A percentile compares a stretch with the other conserved stretches of the same genome.
phyloP scores from a whole-genome alignment of 2,888 invertebrate genomes.

The Heliconius ismenius region DNA sequence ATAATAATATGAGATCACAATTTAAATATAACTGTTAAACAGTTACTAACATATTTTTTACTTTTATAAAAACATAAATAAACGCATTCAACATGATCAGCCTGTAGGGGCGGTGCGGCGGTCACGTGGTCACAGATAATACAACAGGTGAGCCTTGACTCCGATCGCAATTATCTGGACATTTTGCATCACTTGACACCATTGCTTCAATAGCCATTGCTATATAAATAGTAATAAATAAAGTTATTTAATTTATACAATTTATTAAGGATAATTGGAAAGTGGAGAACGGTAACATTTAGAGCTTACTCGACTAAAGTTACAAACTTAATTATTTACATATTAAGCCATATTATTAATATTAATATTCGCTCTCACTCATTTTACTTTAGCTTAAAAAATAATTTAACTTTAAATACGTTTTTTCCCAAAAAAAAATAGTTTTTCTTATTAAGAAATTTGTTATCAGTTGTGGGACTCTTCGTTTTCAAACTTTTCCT shows the following conservation, averaged over 20 bases:
- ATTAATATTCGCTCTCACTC: too few species aligned
- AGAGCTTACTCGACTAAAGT: too few species aligned
- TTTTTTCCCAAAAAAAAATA: too few species aligned
- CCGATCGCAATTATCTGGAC: slow-evolving; percentile 76
- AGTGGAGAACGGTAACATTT: background rate
- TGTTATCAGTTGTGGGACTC: too few species aligned
- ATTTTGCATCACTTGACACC: slow-evolving; percentile 73
- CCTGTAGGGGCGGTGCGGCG: slow-evolving; percentile 4
- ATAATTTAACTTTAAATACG: too few species aligned
- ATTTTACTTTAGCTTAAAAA: too few species aligned
- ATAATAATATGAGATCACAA: too few species aligned
- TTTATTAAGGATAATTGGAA: background rate
- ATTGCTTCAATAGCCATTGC: slow-evolving; percentile 56
- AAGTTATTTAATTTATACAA: background rate
- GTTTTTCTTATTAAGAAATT: too few species aligned
- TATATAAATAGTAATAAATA: slow-evolving; percentile 8
- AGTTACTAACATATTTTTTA: too few species aligned
- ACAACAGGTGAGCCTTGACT: slow-evolving; percentile 76
- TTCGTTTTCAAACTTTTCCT: background rate
- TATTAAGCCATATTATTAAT: too few species aligned
- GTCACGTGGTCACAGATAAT: slow-evolving; percentile 47
- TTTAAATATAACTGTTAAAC: too few species aligned
- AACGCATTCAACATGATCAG: slow-evolving; percentile 20
- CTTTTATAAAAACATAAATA: background rate
- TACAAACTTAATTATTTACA: too few species aligned